These are phyloP conservation scores for Poecilia gillii DNA, from an alignment of 2,797 vertebrate species.

Conservation along the genomic window DNA sequence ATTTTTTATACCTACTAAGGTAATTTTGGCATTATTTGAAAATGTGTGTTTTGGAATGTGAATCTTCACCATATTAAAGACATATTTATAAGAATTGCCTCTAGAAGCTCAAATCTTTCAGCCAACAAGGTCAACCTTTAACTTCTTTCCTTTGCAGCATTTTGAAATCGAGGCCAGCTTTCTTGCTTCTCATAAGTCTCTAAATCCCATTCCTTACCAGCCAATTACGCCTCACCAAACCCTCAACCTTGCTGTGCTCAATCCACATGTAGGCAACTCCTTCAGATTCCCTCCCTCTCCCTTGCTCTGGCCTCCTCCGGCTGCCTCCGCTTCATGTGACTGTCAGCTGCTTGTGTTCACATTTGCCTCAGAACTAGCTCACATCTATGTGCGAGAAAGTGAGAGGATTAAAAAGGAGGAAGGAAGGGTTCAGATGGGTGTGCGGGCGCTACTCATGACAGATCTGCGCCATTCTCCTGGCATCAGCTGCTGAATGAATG, in stretches of 20 bases:
- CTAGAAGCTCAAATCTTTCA: not conserved
- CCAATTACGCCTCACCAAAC: constrained; percentile 18
- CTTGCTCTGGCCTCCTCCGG: constrained; percentile 14
- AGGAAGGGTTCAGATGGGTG: constrained; percentile 28
- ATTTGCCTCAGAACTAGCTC: constrained; percentile 38
- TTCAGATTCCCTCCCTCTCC: constrained; percentile 15
- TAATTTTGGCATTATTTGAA: not conserved
- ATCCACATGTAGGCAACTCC: constrained; percentile 8
- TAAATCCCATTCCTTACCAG: constrained; percentile 67
- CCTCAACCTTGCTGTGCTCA: constrained; percentile 37
- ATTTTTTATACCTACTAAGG: not conserved
- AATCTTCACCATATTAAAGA: not conserved
- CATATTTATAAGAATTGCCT: not conserved
- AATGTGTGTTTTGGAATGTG: not conserved
- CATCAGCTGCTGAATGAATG: constrained; percentile 12
- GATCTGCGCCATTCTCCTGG: not conserved
- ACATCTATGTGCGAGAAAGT: constrained; percentile 51
- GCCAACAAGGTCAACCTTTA: not conserved
- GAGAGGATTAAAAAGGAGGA: constrained; percentile 40
- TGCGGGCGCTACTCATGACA: constrained; percentile 5
- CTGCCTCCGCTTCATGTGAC: constrained; percentile 81
- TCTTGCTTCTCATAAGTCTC: constrained; percentile 53
- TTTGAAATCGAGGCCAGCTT: constrained; percentile 45
- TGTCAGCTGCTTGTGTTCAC: constrained; percentile 82
- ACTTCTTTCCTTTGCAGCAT: constrained; percentile 18